A percentile compares a stretch with the other conserved stretches of the same genome.
Conservation (phyloP, 2,797 vertebrate species). For the Fundulus diaphanus region DNA sequence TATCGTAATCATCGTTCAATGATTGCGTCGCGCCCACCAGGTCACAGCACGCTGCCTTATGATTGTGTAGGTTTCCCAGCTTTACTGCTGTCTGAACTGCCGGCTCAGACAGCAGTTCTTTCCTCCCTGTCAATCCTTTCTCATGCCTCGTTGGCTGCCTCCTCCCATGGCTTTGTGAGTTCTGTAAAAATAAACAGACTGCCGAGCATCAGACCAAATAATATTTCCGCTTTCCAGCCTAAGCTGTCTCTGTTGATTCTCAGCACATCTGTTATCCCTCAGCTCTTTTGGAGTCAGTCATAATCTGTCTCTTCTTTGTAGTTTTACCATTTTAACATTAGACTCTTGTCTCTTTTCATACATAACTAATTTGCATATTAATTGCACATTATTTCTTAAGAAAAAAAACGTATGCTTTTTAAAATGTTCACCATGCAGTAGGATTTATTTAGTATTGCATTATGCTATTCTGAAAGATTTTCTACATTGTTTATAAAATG, state of each 20-base stretch:
- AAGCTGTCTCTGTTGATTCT: slow-evolving; percentile 28
- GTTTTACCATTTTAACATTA: not conserved
- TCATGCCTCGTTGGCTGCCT: slow-evolving; percentile 45
- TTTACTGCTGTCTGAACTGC: slow-evolving; percentile 30
- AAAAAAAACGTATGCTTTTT: not conserved
- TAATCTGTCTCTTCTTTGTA: not conserved
- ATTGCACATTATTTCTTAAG: not conserved
- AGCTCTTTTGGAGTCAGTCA: slow-evolving; percentile 1
- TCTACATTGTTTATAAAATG: not conserved
- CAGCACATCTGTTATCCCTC: slow-evolving; percentile 14
- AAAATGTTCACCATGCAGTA: not conserved
- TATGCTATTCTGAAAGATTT: not conserved
- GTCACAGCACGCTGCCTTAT: slow-evolving; percentile 28
- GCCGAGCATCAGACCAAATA: slow-evolving; percentile 43
- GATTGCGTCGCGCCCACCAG: slow-evolving; percentile 14
- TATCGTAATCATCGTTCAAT: slow-evolving; percentile 11
- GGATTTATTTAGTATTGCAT: not conserved
- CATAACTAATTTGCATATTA: not conserved
- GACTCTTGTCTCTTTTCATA: not conserved
- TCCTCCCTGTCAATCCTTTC: slow-evolving; percentile 35
- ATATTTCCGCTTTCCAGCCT: slow-evolving; percentile 38
- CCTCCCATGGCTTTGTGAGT: slow-evolving; percentile 36
- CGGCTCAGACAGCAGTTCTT: slow-evolving; percentile 39
- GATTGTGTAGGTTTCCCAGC: slow-evolving; percentile 22
- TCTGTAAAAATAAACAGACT: slow-evolving; percentile 51